Evolutionary conservation across 1,140 invertebrate genomes (phyloP).

Genomic region (Ptiloglossa arizonensis): DNA sequence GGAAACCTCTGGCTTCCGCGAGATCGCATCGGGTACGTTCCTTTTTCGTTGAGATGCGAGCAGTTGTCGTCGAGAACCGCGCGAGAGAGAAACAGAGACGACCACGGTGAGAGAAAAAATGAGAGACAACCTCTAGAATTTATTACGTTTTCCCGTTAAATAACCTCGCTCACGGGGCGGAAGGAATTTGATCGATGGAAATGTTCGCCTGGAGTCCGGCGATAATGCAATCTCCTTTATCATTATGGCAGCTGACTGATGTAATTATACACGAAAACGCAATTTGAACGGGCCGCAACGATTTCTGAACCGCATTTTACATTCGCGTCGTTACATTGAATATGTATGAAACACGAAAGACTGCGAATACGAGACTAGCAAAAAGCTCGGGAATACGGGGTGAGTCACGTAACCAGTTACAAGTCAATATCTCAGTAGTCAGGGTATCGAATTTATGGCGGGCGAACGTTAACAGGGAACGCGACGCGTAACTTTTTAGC

Average conservation of each 20-base stretch:
- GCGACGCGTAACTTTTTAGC: too few relatives aligned
- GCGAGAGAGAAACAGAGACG: neutral
- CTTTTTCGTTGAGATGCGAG: conserved; percentile 22
- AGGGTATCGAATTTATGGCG: neutral
- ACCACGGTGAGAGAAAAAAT: neutral
- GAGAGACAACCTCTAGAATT: conserved; percentile 36
- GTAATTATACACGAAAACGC: conserved; percentile 50
- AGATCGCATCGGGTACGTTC: neutral
- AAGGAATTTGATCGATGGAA: conserved; percentile 58
- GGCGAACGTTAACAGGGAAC: too few relatives aligned
- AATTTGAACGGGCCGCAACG: conserved; percentile 40
- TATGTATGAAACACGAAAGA: conserved; percentile 45
- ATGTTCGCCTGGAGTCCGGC: conserved; percentile 40
- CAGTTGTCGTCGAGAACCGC: conserved; percentile 25
- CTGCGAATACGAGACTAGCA: conserved; percentile 12
- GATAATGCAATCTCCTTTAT: conserved; percentile 53
- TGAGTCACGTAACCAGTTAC: conserved; percentile 13
- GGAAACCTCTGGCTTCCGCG: neutral
- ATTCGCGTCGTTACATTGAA: conserved; percentile 31
- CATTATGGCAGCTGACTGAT: conserved; percentile 44
- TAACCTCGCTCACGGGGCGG: conserved; percentile 38
- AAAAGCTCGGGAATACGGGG: neutral
- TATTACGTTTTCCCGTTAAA: conserved; percentile 57
- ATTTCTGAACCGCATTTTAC: conserved; percentile 40
- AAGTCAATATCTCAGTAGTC: neutral